These are phyloP conservation scores for Natator depressus DNA, from an alignment of 2,113 vertebrate genomes.

Conservation along the genomic window DNA sequence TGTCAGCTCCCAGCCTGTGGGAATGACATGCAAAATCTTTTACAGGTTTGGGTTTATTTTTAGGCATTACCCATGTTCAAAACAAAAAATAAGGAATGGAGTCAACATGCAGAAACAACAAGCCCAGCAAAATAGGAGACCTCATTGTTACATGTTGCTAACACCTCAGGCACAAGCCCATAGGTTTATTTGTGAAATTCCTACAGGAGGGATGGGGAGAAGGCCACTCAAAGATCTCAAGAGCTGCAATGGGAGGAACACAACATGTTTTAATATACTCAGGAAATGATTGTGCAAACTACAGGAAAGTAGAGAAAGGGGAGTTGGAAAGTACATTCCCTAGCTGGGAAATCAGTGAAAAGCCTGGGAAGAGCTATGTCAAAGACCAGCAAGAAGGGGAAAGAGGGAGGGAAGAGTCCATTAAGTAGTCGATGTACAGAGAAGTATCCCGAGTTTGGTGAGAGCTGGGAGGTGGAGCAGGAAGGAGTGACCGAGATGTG, in stretches of 20 bases:
- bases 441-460: neutral
- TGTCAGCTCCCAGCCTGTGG: constrained; percentile 26
- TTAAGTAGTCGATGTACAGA: neutral
- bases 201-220: fast-evolving
- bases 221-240: fast-evolving
- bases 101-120: neutral
- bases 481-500: constrained; percentile 17
- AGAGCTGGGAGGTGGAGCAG: neutral
- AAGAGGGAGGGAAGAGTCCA: neutral
- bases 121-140: neutral
- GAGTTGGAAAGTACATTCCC: neutral
- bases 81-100: neutral
- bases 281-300: neutral
- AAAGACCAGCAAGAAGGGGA: fast-evolving
- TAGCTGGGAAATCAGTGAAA: neutral
- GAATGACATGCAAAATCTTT: constrained; percentile 53
- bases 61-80: neutral
- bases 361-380: fast-evolving
- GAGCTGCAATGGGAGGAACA: neutral
- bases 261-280: neutral
- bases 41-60: constrained; percentile 67
- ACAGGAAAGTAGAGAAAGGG: neutral
- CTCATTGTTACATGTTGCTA: fast-evolving
- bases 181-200: constrained; percentile 21
- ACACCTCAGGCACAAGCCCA: neutral